Conservation (phyloP, 1,140 invertebrate species). For the Neodiprion lecontei region DNA sequence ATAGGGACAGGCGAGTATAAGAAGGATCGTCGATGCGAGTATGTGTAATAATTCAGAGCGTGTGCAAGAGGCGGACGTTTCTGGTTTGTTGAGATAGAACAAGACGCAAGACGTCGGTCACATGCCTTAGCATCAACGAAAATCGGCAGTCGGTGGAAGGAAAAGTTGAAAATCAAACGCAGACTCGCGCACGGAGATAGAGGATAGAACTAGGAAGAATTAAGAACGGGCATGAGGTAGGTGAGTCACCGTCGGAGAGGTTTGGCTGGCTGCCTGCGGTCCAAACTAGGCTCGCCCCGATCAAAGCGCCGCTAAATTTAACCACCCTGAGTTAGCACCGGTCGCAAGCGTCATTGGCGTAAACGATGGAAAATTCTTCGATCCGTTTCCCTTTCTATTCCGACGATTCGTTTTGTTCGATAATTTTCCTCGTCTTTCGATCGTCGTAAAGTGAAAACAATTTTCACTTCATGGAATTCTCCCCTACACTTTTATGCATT, state of each 20-base stretch:
- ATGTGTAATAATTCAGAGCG: too few species aligned
- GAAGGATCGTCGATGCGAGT: too few species aligned
- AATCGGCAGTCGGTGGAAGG: too few species aligned
- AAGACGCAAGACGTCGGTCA: neutral
- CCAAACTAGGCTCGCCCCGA: slow-evolving; percentile 51
- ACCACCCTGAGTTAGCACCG: slow-evolving; percentile 12
- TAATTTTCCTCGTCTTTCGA: too few species aligned
- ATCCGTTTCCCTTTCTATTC: too few species aligned
- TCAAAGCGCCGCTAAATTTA: slow-evolving; percentile 52
- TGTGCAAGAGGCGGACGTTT: too few species aligned
- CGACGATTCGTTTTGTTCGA: too few species aligned
- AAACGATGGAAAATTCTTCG: too few species aligned
- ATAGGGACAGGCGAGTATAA: too few species aligned
- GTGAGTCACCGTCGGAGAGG: slow-evolving; percentile 48
- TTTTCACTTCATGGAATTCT: too few species aligned
- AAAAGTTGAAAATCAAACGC: neutral
- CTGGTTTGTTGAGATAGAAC: neutral
- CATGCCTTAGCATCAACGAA: neutral
- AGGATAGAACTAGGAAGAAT: slow-evolving; percentile 49
- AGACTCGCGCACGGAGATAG: neutral
- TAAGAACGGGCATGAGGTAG: slow-evolving; percentile 1
- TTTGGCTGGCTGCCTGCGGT: slow-evolving; percentile 46
- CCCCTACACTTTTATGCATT: too few species aligned
- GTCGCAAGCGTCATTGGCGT: neutral
- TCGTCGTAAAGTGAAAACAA: too few species aligned